These are phyloP conservation scores for Drosophila lowei DNA, from an alignment of 1,140 invertebrate species.

Conservation along the genomic window DNA sequence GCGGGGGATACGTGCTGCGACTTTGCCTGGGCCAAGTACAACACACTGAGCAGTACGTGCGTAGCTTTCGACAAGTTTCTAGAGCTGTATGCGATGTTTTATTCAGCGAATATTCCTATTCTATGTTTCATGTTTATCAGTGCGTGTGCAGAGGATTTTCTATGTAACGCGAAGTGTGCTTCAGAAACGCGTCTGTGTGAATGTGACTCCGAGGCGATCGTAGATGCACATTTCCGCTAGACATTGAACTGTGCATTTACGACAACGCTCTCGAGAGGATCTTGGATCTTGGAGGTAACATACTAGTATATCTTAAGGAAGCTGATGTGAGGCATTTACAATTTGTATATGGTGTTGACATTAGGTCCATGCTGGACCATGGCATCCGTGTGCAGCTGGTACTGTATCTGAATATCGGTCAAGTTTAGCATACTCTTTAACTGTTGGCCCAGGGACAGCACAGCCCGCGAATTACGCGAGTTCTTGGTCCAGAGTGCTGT, in stretches of 20 bases:
- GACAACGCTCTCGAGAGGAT: conserved; percentile 10
- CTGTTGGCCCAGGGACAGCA: conserved; percentile 92
- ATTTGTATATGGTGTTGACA: conserved; percentile 89
- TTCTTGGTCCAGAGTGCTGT: conserved; percentile 95
- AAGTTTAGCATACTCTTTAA: conserved; percentile 91
- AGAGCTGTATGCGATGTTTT: conserved; percentile 42
- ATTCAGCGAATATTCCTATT: conserved; percentile 39
- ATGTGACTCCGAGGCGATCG: conserved; percentile 25
- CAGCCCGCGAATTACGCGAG: conserved; percentile 88
- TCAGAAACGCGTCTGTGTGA: not conserved
- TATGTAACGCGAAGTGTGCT: not conserved
- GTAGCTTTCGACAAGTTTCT: conserved; percentile 28
- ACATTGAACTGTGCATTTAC: conserved; percentile 48
- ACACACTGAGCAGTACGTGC: conserved; percentile 11
- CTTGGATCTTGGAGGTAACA: not conserved
- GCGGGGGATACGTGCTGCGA: conserved; percentile 44
- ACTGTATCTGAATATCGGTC: conserved; percentile 85
- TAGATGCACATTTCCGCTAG: conserved; percentile 41
- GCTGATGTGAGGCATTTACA: conserved; percentile 19
- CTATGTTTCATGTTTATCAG: no score
- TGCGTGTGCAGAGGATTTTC: no score
- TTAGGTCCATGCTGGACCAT: conserved; percentile 92
- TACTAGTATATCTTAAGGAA: not conserved
- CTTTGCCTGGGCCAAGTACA: not conserved
- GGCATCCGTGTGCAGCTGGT: conserved; percentile 93